These are phyloP conservation scores for Plodia interpunctella DNA, from an alignment of 1,140 invertebrate genomes.

Conservation along the genomic window DNA sequence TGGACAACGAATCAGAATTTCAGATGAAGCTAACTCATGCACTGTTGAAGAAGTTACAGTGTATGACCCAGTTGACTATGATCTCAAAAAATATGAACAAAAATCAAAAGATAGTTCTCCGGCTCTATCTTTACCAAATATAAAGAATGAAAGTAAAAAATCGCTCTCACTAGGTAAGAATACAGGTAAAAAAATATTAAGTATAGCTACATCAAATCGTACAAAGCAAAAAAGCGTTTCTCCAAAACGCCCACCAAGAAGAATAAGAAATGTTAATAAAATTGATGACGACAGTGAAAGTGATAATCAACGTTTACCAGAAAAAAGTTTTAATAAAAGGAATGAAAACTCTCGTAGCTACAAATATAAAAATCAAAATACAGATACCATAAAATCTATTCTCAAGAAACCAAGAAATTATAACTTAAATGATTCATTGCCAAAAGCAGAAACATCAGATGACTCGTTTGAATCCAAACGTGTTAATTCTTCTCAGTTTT, in stretches of 20 bases:
- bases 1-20: constrained; percentile 78
- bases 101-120: constrained; percentile 57
- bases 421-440: constrained; percentile 34
- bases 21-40: constrained; percentile 58
- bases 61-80: constrained; percentile 69
- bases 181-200: constrained; percentile 52
- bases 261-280: constrained; percentile 52
- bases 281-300: constrained; percentile 71
- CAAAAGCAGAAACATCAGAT: constrained; percentile 46
- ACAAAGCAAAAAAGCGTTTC: constrained; percentile 68
- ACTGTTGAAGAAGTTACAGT: constrained; percentile 52
- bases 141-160: constrained; percentile 65
- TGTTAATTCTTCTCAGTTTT: constrained; percentile 79
- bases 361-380: constrained; percentile 57
- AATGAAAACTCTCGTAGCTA: constrained; percentile 25
- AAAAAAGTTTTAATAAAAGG: constrained; percentile 51
- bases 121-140: constrained; percentile 60
- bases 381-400: constrained; percentile 80
- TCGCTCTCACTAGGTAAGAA: constrained; percentile 46
- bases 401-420: constrained; percentile 80
- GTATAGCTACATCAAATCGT: constrained; percentile 47
- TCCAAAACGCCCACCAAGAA: constrained; percentile 66
- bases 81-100: constrained; percentile 66
- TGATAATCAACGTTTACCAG: constrained; percentile 60
- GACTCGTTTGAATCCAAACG: constrained; percentile 53